A percentile compares a stretch with the other conserved stretches of the same genome.
Conservation (phyloP, 2,888 invertebrate species). For the Syritta pipiens region DNA sequence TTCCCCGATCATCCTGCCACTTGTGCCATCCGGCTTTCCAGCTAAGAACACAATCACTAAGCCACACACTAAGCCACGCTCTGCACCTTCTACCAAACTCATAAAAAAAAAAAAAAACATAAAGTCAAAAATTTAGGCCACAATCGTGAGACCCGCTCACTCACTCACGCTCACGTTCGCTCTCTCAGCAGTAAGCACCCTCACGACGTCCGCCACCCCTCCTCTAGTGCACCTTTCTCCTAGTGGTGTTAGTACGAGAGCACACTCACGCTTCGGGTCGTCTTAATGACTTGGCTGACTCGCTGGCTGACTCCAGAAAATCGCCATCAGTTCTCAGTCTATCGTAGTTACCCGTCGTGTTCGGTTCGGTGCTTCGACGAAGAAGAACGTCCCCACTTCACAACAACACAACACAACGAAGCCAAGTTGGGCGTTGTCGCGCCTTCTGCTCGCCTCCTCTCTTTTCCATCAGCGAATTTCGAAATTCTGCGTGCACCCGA, state of each 20-base stretch:
- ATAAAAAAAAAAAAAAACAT: conserved; percentile 1
- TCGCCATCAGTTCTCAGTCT: no score
- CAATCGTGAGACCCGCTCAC: conserved; percentile 34
- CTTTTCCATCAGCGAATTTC: conserved; percentile 32
- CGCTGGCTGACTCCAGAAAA: no score
- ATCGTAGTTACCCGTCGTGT: conserved; percentile 63
- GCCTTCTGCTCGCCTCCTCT: conserved; percentile 47
- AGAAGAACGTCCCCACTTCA: background rate
- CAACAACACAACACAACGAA: conserved; percentile 22
- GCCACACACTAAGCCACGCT: background rate
- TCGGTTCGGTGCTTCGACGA: conserved; percentile 49
- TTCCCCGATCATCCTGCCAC: conserved; percentile 17
- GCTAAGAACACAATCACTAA: conserved; percentile 9
- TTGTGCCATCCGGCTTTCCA: conserved; percentile 38
- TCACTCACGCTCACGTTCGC: conserved; percentile 23
- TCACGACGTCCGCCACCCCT: background rate
- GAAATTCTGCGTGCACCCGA: conserved; percentile 24
- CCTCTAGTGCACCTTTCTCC: background rate
- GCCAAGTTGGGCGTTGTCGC: conserved; percentile 66
- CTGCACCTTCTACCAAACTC: conserved; percentile 39
- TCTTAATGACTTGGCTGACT: conserved; percentile 54
- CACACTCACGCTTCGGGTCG: conserved; percentile 44
- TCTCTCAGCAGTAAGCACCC: background rate
- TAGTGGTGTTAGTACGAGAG: conserved; percentile 55
- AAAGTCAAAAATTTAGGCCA: conserved; percentile 42